A percentile compares a stretch with the other conserved stretches of the same genome.
Evolutionary conservation across 2,113 vertebrate species (phyloP).

Genomic region (Microcebus murinus): DNA sequence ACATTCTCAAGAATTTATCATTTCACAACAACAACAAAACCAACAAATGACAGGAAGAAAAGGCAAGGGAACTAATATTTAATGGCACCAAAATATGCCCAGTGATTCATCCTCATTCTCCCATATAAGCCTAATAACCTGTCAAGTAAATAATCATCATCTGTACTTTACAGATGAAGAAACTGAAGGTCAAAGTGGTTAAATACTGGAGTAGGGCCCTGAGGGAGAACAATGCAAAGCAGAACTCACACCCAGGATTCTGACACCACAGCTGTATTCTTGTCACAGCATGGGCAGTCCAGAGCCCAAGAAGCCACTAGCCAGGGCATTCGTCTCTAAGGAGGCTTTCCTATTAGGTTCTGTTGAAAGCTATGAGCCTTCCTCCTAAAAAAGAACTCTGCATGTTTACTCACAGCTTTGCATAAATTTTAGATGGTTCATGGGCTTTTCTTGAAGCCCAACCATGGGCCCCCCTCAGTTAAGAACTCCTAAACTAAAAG

Average conservation of each 20-base stretch:
- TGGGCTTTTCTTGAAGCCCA: background rate
- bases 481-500: background rate
- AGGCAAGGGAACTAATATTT: slow-evolving; percentile 5
- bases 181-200: background rate
- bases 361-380: background rate
- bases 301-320: background rate
- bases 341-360: background rate
- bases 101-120: background rate
- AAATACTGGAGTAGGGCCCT: background rate
- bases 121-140: background rate
- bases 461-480: background rate
- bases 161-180: background rate
- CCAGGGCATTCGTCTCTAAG: background rate
- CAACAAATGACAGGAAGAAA: slow-evolving; percentile 39
- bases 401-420: background rate
- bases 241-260: background rate
- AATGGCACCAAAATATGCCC: background rate
- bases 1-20: slow-evolving; percentile 56
- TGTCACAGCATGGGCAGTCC: rapidly evolving
- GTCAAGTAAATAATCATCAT: background rate
- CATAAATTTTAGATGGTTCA: background rate
- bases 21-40: slow-evolving; percentile 43
- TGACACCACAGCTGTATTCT: background rate
- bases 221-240: background rate
- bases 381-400: background rate